Percentiles rank a stretch among this genome's conserved stretches.
Evolutionary conservation across 2,113 vertebrate species (phyloP).

Genomic region (Gallinago media): DNA sequence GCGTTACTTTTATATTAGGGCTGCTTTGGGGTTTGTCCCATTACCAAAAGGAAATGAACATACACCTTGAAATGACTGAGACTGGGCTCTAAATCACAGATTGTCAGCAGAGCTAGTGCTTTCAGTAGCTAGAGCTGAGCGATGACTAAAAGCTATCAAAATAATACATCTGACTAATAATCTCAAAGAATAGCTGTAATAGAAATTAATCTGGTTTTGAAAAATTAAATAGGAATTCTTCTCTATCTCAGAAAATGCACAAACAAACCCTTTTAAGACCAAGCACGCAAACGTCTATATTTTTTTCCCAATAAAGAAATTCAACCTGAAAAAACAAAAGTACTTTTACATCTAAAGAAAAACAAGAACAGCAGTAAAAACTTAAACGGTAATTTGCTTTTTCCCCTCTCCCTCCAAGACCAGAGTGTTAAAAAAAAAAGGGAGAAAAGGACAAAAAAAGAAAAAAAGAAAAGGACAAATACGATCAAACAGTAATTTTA

Average conservation of each 20-base stretch:
- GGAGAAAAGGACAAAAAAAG: background rate
- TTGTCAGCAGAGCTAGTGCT: constrained; percentile 23
- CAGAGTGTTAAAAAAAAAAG: background rate
- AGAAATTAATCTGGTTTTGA: background rate
- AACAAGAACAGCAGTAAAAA: background rate
- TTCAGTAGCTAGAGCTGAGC: background rate
- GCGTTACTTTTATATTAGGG: constrained; percentile 50
- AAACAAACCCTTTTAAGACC: background rate
- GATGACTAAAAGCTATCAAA: background rate
- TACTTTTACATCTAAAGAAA: background rate
- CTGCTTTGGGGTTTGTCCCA: constrained; percentile 63
- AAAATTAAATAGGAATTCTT: background rate
- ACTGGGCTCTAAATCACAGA: constrained; percentile 35
- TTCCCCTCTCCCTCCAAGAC: rapidly evolving
- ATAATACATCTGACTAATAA: background rate
- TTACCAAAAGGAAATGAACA: constrained; percentile 65
- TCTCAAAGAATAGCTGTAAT: background rate
- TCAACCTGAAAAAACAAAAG: background rate
- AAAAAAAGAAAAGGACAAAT: background rate
- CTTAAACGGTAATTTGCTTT: background rate
- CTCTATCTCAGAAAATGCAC: background rate
- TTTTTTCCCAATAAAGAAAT: background rate
- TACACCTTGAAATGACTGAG: constrained; percentile 33
- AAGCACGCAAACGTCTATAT: background rate
- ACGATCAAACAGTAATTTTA: background rate